phyloP scores from a whole-genome alignment of 2,888 invertebrate species.

The Clepsis dumicolana region DNA sequence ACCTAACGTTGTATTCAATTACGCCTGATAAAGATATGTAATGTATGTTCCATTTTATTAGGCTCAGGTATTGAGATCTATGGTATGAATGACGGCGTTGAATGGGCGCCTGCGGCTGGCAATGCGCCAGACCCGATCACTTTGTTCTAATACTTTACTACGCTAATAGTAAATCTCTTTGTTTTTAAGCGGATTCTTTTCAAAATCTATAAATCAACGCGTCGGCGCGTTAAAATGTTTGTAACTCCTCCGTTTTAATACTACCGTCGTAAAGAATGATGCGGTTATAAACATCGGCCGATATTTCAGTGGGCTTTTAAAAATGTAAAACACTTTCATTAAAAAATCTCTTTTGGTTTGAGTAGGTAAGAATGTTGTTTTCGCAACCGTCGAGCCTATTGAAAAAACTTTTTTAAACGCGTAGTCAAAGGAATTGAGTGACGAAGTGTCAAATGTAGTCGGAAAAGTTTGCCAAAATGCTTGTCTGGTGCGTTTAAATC shows the following conservation, averaged over 20 bases:
- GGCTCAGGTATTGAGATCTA: conserved; percentile 30
- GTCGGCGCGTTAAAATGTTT: conserved; percentile 50
- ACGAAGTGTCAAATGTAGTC: background rate
- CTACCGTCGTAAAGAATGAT: conserved; percentile 55
- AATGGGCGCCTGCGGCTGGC: conserved; percentile 66
- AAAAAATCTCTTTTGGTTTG: conserved; percentile 14
- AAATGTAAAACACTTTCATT: conserved; percentile 24
- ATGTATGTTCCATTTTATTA: background rate
- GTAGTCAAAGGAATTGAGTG: background rate
- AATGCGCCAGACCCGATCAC: conserved; percentile 64
- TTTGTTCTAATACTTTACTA: conserved; percentile 69
- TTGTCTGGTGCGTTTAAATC: conserved; percentile 17
- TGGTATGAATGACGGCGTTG: conserved; percentile 66
- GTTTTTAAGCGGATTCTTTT: conserved; percentile 57
- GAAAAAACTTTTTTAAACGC: background rate
- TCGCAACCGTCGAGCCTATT: background rate
- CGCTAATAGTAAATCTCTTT: conserved; percentile 46
- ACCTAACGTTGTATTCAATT: background rate
- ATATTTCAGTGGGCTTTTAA: conserved; percentile 44
- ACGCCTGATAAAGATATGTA: background rate
- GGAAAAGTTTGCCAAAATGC: conserved; percentile 21
- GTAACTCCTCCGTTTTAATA: conserved; percentile 55
- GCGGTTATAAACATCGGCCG: conserved; percentile 54
- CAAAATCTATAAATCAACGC: conserved; percentile 63
- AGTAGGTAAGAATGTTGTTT: conserved; percentile 6